Evolutionary conservation across 2,797 vertebrate species (phyloP), one percentile per base, ranked within the genome.

Genomic region (Sebastiscus tertius): DNA sequence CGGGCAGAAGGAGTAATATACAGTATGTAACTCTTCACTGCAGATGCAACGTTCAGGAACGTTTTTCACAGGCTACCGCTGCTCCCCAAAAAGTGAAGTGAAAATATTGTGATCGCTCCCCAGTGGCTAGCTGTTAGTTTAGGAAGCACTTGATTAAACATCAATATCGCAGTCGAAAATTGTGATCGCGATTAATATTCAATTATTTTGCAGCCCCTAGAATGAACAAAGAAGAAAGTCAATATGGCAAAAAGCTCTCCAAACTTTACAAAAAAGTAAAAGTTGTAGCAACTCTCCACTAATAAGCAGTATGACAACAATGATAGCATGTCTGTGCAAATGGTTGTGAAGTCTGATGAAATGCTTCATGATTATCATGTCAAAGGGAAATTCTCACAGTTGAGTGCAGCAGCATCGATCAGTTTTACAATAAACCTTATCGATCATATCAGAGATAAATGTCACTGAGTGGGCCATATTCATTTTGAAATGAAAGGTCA

Each of bases 401-500:
- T 33, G 4, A 39, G 20, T n/a, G 9, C 14, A 39, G 14, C 36
- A 20, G 42, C 56, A 34, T 55, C 54, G 74, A 82, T 84, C 60
- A 9, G 27, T 58, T 55, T 42, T 27, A 42, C 7, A 39, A 24
- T 36, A 68, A 79, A 71, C 22, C 27, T 29, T 27, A 64, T 16
- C 6, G 8, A 75, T 79, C 61, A 54, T 54, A 33, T 71, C 16
- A 42, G 24, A 77, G 34, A 46, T 66, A 69, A 82, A 85, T 27
- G 20, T 24, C 64, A 7, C 54, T 26, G 34, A 56, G 27, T 52
- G 64, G 46, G 12, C 11, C 18, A 29, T 12, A 56, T 76, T 31
- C 36, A 55, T 18, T 65, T 46, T 76, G 3, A 82, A 65, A 72
- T 65, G 42, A 79, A 77, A 86, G 62, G 78, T 86, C 64, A 89